Conservation (phyloP, 2,888 invertebrate species). For the Lampropteryx suffumata region DNA sequence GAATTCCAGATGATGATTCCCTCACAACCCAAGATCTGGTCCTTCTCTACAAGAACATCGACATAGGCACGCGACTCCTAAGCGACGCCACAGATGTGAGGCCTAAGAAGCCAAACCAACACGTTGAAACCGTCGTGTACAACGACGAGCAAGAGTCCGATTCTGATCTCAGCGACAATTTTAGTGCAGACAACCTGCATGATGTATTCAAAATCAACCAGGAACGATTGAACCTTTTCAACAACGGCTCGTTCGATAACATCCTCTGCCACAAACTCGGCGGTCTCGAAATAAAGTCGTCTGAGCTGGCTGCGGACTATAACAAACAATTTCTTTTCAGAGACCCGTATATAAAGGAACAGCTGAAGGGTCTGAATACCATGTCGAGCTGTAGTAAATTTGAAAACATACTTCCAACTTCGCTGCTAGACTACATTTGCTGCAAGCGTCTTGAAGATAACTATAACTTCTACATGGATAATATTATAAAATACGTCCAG, state of each 20-base stretch:
- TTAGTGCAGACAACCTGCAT: slow-evolving; percentile 56
- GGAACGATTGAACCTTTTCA: slow-evolving; percentile 60
- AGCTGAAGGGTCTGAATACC: slow-evolving; percentile 49
- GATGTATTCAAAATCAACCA: slow-evolving; percentile 57
- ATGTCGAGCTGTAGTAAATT: slow-evolving; percentile 42
- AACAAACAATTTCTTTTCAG: slow-evolving; percentile 55
- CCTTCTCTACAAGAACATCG: slow-evolving; percentile 70
- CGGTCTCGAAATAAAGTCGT: slow-evolving; percentile 51
- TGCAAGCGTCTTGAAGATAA: slow-evolving; percentile 68
- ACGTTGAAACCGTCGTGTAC: slow-evolving; percentile 65
- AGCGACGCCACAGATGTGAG: slow-evolving; percentile 44
- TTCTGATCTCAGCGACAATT: slow-evolving; percentile 60
- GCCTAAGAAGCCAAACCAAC: slow-evolving; percentile 55
- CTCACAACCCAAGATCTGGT: slow-evolving; percentile 63
- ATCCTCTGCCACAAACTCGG: slow-evolving; percentile 64
- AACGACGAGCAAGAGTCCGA: slow-evolving; percentile 58
- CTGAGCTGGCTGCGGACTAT: slow-evolving; percentile 46
- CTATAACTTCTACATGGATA: slow-evolving; percentile 73
- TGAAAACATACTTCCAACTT: slow-evolving; percentile 54
- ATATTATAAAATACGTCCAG: slow-evolving; percentile 65
- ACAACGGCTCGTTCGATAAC: slow-evolving; percentile 51
- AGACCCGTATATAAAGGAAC: slow-evolving; percentile 57
- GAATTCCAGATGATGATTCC: slow-evolving; percentile 45
- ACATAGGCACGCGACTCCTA: slow-evolving; percentile 58
- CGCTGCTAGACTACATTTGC: slow-evolving; percentile 68